Conservation (phyloP, 2,113 vertebrate genomes). For the Hepsetus odoe region DNA sequence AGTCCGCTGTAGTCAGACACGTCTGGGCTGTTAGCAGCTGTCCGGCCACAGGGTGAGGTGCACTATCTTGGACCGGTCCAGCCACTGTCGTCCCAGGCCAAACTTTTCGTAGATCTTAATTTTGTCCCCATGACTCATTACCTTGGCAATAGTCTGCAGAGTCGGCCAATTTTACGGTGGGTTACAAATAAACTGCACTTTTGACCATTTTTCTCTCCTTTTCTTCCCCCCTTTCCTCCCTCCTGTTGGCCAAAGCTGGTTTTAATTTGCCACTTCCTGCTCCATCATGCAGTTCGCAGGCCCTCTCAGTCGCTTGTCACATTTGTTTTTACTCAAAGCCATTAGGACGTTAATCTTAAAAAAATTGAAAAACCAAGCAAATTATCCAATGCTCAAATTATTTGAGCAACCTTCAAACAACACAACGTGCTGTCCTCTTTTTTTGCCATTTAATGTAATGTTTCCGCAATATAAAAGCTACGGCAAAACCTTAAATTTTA, state of each 20-base stretch:
- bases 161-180: slow-evolving; percentile 76
- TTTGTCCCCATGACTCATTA: slow-evolving; percentile 58
- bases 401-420: slow-evolving; percentile 69
- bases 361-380: slow-evolving; percentile 41
- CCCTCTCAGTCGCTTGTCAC: slow-evolving; percentile 45
- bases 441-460: slow-evolving; percentile 79
- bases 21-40: slow-evolving; percentile 51
- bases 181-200: slow-evolving; percentile 74
- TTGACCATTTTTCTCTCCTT: slow-evolving; percentile 65
- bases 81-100: slow-evolving; percentile 55
- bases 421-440: slow-evolving; percentile 56
- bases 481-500: slow-evolving; percentile 74
- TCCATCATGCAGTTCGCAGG: slow-evolving; percentile 53
- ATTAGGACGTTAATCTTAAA: slow-evolving; percentile 58
- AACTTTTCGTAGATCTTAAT: slow-evolving; percentile 46
- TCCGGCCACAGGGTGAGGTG: slow-evolving; percentile 57
- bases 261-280: slow-evolving; percentile 75
- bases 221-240: slow-evolving; percentile 52
- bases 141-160: slow-evolving; percentile 62
- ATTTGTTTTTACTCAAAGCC: slow-evolving; percentile 70
- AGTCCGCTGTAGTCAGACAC: slow-evolving; percentile 29
- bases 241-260: slow-evolving; percentile 61
- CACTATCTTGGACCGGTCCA: slow-evolving; percentile 33
- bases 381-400: slow-evolving; percentile 56
- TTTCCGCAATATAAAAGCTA: slow-evolving; percentile 80